Base-by-base conservation (phyloP, 1,140 invertebrate species). In the Amyelois transitella region DNA sequence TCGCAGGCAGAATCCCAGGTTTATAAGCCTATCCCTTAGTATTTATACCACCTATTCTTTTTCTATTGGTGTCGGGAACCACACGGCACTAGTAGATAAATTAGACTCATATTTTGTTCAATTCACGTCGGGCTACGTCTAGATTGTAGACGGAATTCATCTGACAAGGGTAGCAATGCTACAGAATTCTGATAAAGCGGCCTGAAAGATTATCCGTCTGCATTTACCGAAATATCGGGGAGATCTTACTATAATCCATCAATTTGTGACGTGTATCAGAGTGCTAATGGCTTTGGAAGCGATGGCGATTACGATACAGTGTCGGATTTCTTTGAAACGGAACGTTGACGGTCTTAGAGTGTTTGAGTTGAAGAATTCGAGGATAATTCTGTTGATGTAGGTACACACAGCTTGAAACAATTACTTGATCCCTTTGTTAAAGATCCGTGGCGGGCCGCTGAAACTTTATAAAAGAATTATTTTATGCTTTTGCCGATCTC, bases 141-240 rank as follows among this genome's bases (percentile, higher is more conserved):
- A 53, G 52, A 38, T 64, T 58, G 51, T 64, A 60, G 52, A 57
- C 47, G 43, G 28, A 28, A 60, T 12, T 6, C 1, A 38, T 12
- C 32, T 60, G 62, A 58, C 54, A 48, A 60, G 58, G 62, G 66
- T 69, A 58, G 53, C 53, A 61, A 54, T 51, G 45, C 20, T 21
- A 47, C 45, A 48, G 45, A 47, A 47, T 55, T 51, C 43, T 32
- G 55, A 63, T 49, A 57, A 63, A 45, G 53, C 54, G 61, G 45
- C 47, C 62, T 52, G 28, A 64, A 51, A 51, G 53, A 62, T 57
- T 58, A 58, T 47, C 52, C 45, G 51, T 49, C 53, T 51, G 43
- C 54, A 58, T 64, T 61, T 53, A 58, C 43, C 54, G 10, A 48
- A 54, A 48, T 52, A 48, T 48, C 45, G 6, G 18, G 10, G 20